Conservation (phyloP, 2,797 vertebrate genomes). For the Leptodactylus fallax region DNA sequence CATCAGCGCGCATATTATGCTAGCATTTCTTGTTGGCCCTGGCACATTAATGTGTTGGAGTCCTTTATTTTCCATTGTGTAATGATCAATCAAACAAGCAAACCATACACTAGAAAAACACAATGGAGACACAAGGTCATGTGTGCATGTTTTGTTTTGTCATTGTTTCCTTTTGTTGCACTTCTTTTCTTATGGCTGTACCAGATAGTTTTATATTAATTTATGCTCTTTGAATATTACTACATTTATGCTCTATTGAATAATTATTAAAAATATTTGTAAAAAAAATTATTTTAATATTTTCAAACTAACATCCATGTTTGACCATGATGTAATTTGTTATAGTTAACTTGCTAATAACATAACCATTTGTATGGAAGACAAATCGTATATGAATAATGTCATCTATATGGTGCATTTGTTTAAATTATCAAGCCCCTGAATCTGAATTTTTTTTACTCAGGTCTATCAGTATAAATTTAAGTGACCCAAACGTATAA, state of each 20-base stretch:
- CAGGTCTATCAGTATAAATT: neutral
- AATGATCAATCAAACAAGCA: conserved; percentile 24
- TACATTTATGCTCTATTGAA: neutral
- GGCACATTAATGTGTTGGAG: conserved; percentile 9
- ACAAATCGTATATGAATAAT: neutral
- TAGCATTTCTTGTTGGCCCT: neutral
- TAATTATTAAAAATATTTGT: neutral
- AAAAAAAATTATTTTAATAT: neutral
- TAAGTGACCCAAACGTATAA: neutral
- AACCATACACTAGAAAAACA: conserved; percentile 6
- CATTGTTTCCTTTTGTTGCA: conserved; percentile 10
- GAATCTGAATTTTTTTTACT: neutral
- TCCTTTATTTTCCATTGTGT: conserved; percentile 6
- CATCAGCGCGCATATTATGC: neutral
- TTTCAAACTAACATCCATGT: too few relatives aligned
- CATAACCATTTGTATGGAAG: neutral
- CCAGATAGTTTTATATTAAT: neutral
- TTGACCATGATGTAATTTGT: neutral
- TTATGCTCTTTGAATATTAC: neutral
- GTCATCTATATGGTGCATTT: neutral
- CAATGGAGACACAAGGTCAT: conserved; percentile 4
- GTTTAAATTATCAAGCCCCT: neutral
- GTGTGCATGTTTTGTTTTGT: neutral
- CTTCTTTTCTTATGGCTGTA: neutral
- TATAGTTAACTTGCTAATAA: neutral